Conservation (phyloP, 1,140 invertebrate genomes). For the Solen grandis region DNA sequence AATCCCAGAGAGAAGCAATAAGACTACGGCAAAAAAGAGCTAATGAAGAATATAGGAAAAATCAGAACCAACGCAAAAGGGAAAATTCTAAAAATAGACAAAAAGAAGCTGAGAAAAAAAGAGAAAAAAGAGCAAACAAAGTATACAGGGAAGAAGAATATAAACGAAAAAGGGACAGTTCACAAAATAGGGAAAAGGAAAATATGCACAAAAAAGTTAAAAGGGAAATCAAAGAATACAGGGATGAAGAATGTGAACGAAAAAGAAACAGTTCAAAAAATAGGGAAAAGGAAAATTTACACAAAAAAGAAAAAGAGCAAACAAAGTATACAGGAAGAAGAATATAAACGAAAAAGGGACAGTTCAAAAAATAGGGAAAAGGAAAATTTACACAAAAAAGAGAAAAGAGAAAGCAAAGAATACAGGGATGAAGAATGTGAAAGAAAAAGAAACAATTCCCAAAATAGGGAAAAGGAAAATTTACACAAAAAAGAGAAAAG, state of each 20-base stretch:
- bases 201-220: slow-evolving; percentile 2
- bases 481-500: no score
- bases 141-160: slow-evolving; percentile 2
- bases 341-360: not conserved
- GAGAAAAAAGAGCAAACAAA: not conserved
- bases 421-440: no score
- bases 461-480: not conserved
- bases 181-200: no score
- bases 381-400: no score
- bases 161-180: not conserved
- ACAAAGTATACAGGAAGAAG: not conserved
- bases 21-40: no score
- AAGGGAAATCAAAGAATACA: not conserved
- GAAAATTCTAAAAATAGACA: not conserved
- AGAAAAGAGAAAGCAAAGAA: no score
- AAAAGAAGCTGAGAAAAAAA: not conserved
- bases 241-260: no score
- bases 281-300: no score
- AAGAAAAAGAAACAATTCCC: not conserved
- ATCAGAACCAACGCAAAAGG: slow-evolving; percentile 7
- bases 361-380: no score
- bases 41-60: no score
- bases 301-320: no score
- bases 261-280: not conserved
- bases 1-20: no score